Conservation (phyloP, 2,797 vertebrate genomes). For the Centroberyx gerrardi region DNA sequence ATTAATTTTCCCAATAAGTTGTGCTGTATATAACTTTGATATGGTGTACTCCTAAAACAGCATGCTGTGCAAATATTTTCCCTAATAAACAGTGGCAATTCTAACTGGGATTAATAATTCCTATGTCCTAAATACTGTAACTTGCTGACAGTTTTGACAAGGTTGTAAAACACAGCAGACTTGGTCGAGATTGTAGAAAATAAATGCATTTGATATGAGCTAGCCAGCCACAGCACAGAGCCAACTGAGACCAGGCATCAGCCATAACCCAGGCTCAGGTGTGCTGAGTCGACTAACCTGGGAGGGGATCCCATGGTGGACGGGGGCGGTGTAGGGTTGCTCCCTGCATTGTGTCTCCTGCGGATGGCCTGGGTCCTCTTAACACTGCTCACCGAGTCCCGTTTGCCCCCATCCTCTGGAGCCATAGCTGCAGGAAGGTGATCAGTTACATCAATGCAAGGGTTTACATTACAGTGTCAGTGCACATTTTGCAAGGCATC, state of each 20-base stretch:
- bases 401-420: slow-evolving; percentile 86
- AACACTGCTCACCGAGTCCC: slow-evolving; percentile 88
- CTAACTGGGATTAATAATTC: background rate
- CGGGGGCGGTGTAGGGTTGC: slow-evolving; percentile 93
- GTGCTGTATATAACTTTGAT: too few relatives aligned
- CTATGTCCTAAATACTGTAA: background rate
- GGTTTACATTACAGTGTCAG: slow-evolving; percentile 45
- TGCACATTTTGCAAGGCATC: background rate
- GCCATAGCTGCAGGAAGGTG: slow-evolving; percentile 74
- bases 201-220: background rate
- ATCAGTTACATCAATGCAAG: slow-evolving; percentile 39
- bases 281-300: slow-evolving; percentile 79
- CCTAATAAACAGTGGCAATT: background rate
- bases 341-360: slow-evolving; percentile 92
- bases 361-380: slow-evolving; percentile 93
- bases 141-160: background rate
- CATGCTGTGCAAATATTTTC: background rate
- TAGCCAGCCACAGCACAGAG: background rate
- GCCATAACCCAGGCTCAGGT: background rate
- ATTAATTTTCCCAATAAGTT: background rate
- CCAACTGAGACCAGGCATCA: background rate
- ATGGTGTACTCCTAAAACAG: background rate
- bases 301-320: slow-evolving; percentile 95
- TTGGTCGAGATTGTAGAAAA: background rate
- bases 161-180: background rate